Base-by-base conservation (phyloP, 2,888 invertebrate species). In the Chrysina gloriosa region DNA sequence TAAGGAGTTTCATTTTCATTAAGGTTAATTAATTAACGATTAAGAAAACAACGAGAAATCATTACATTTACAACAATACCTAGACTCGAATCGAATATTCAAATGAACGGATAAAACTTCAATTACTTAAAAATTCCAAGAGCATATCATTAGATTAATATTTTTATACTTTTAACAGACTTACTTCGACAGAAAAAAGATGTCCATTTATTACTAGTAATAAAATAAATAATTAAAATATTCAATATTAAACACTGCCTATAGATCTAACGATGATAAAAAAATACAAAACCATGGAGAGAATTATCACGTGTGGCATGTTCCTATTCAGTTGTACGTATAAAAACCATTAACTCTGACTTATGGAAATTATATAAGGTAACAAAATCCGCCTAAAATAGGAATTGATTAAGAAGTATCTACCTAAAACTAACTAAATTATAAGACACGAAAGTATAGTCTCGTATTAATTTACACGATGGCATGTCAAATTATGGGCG, bases 331-430 rank as follows among this genome's bases (percentile, higher is more conserved):
- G 42, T 45, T 3, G 45, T 19, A 45, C 19, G 9, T 19, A 45
- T 11, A 45, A 45, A 9, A 42, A 42, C 1, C 14, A 14, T 14
- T 42, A 42, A 42, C 19, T 45, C 19, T 21, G 19, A 45, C 6
- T 45, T 19, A 45, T 39, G 56, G 29, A 42, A 16, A 9, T 45
- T 42, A 61, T 29, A 54, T 54, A 58, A 64, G 3, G 48, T 66
- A 69, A 65, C 66, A 65, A 54, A 70, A 69, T 72, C 73, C 75
- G 77, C 77, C 77, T 75, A 73, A 69, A 69, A 72, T 73, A 75
- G 78, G 78, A 79, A 79, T 79, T 79, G 78, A 79, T 76, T 65
- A 67, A 69, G 23, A 70, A 68, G 71, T 71, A n/a, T n/a, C n/a
- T n/a, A 71, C 69, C 69, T 71, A 69, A 68, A 54, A 58, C 50